Conservation (phyloP, 1,140 invertebrate species). For the Meloidogyne hapla region DNA sequence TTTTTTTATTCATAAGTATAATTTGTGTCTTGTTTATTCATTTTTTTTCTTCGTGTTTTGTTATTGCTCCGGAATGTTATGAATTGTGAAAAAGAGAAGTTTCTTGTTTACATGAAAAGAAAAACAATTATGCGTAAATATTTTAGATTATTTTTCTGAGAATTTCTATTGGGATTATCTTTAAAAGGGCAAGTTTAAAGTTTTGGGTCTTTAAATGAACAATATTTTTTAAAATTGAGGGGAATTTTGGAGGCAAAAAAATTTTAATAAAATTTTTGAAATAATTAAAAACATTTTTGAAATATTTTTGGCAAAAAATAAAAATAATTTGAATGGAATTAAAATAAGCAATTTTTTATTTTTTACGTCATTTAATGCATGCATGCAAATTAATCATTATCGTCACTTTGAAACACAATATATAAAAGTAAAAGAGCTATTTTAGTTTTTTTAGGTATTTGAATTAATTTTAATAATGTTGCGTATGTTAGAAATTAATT, state of each 20-base stretch:
- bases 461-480: constrained; percentile 92
- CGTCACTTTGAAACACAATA: background rate
- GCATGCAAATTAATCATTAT: background rate
- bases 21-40: background rate
- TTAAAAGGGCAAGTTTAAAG: too few relatives aligned
- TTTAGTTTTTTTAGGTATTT: constrained; percentile 49
- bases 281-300: too few relatives aligned
- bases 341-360: background rate
- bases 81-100: background rate
- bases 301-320: background rate
- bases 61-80: too few relatives aligned
- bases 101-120: background rate
- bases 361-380: background rate
- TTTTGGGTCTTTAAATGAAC: too few relatives aligned
- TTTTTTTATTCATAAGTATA: background rate
- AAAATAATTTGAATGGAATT: background rate
- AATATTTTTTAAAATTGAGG: too few relatives aligned
- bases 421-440: background rate
- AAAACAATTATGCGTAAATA: background rate
- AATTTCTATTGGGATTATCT: too few relatives aligned
- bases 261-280: too few relatives aligned
- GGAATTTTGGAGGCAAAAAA: too few relatives aligned
- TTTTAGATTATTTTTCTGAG: background rate
- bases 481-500: too few relatives aligned
- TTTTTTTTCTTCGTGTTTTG: background rate